These are phyloP conservation scores for Alviniconcha marisindica DNA, from an alignment of 1,140 invertebrate species.

Conservation along the genomic window DNA sequence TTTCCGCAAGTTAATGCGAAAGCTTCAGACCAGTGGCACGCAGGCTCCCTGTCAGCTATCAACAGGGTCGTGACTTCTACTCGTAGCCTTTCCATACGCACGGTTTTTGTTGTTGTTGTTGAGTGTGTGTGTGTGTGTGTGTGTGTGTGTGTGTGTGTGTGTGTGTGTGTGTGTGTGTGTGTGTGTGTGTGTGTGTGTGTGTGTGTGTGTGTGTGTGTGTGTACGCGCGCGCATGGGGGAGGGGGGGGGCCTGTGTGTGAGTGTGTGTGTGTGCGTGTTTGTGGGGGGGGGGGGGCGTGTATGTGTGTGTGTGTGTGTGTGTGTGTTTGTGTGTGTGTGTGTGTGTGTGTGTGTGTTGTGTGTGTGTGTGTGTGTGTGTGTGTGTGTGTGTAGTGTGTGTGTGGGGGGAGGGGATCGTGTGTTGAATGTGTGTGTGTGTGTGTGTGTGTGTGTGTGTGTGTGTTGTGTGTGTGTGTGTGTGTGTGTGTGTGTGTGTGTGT, in stretches of 20 bases:
- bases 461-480: too few relatives aligned
- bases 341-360: background rate
- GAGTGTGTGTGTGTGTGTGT: conserved; percentile 17
- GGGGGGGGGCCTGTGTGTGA: background rate
- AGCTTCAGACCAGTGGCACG: too few relatives aligned
- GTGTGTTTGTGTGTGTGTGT: background rate
- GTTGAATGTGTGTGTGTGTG: background rate
- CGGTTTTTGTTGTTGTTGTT: background rate
- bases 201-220: background rate
- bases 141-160: background rate
- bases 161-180: background rate
- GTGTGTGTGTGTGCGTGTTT: background rate
- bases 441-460: background rate
- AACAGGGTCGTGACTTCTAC: too few relatives aligned
- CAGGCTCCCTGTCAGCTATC: too few relatives aligned
- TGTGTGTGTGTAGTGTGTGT: background rate
- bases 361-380: background rate
- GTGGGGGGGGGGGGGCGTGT: background rate
- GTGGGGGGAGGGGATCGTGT: too few relatives aligned
- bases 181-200: conserved; percentile 6
- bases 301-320: too few relatives aligned
- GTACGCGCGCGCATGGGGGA: background rate
- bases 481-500: too few relatives aligned
- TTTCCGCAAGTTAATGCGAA: too few relatives aligned
- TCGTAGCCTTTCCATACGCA: too few relatives aligned